Evolutionary conservation across 30 jellyfish, hydroid and myxozoan species (phyloP), one percentile per base, ranked within the genome.

Genomic region (Clytia hemisphaerica): DNA sequence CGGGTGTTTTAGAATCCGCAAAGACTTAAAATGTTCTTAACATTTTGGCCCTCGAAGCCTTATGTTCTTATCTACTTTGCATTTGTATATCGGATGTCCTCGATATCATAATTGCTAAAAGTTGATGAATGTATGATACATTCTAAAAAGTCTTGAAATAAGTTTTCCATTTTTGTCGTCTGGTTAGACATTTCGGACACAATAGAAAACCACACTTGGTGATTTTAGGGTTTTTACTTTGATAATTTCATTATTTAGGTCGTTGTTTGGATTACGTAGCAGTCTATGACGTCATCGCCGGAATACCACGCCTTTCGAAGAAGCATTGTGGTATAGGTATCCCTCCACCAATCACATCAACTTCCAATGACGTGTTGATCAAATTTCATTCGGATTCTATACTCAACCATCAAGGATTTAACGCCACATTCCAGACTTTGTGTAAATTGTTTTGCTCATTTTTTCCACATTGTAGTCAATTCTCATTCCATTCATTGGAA

Each of bases 241-340:
- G 4, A 2, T 0, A 6, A 16, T 18, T 59, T 48, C 16, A 9
- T 9, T 16, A 59, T 82, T 73, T 58, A 86, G 96, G 63, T 15
- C 81, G 65, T 35, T 86, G 96, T 51, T 75, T 78, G 64, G 96
- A 77, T 67, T 72, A 34, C 63, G 55, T 79, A 9, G 54, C 71
- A 4, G 61, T 86, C 12, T 86, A 86, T 54, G 96, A 86, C 27
- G 78, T 86, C 30, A 53, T 86, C 12, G 54, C 59, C 14, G 38
- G 55, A 4, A 75, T 75, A 12, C 26, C 62, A 32, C 67, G 60
- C 40, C 71, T 31, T 6, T 6, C 66, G 36, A 78, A 83, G 24
- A 21, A 26, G 33, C 55, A 22, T 16, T 86, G 96, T 77, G 96
- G 96, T 2, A 67, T 31, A 19, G 55, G 29, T 30, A n/a, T 47